phyloP scores from a whole-genome alignment of 2,113 vertebrate species.

The Callocephalon fimbriatum region DNA sequence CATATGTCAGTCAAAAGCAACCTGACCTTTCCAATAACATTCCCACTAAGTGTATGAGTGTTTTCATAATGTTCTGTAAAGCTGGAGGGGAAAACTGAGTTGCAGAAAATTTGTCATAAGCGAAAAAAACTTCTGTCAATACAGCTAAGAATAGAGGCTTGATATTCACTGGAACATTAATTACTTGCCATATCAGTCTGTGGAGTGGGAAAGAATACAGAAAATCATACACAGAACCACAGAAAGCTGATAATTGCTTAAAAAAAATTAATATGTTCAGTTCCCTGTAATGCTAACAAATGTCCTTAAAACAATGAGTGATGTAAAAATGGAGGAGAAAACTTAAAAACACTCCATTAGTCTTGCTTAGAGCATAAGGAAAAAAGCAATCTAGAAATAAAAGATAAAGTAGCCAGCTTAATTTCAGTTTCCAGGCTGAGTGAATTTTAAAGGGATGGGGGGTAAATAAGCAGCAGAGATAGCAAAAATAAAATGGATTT shows the following conservation, averaged over 20 bases:
- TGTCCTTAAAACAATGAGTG: conserved; percentile 15
- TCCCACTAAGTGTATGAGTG: background rate
- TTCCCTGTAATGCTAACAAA: background rate
- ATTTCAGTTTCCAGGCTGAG: too few species aligned
- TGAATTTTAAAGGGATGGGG: too few species aligned
- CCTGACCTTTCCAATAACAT: background rate
- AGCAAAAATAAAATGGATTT: background rate
- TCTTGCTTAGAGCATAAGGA: background rate
- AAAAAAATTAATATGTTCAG: background rate
- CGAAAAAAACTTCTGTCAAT: background rate
- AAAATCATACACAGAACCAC: background rate
- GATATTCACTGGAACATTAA: conserved; percentile 23
- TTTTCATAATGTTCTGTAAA: background rate
- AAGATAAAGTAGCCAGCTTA: too few species aligned
- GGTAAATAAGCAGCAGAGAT: background rate
- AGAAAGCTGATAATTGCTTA: background rate
- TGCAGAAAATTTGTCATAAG: conserved; percentile 5
- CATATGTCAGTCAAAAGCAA: background rate
- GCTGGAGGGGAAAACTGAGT: background rate
- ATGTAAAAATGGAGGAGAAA: background rate
- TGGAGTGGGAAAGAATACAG: background rate
- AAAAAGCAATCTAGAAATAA: too few species aligned
- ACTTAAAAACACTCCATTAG: background rate
- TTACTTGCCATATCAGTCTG: background rate
- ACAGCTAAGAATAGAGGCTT: conserved; percentile 32